A percentile compares a stretch with the other conserved stretches of the same genome.
These are phyloP conservation scores for Drosophila nigrodunni DNA, from an alignment of 1,140 invertebrate genomes.

Conservation along the genomic window DNA sequence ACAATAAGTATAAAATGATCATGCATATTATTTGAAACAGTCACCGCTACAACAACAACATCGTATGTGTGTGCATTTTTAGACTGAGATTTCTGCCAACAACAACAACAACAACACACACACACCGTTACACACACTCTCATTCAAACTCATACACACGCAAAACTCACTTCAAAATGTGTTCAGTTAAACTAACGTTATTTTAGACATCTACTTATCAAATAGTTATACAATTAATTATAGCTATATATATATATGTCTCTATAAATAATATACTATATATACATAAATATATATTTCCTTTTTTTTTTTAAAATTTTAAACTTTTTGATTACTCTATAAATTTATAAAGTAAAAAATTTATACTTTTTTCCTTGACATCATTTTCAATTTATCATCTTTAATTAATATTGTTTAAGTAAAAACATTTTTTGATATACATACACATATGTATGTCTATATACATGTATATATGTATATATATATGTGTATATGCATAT, in stretches of 20 bases:
- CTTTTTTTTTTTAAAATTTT: conserved; percentile 17
- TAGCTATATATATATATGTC: conserved; percentile 21
- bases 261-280: conserved; percentile 8
- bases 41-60: neutral
- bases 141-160: conserved; percentile 5
- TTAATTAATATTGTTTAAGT: conserved; percentile 8
- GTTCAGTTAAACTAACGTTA: conserved; percentile 80
- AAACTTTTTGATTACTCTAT: conserved; percentile 35
- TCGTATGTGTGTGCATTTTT: conserved; percentile 52
- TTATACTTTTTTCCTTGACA: conserved; percentile 2
- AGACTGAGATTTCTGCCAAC: conserved; percentile 74
- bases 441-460: neutral
- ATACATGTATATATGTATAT: conserved; percentile 29
- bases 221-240: conserved; percentile 9
- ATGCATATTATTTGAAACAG: conserved; percentile 10
- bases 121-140: conserved; percentile 25
- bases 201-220: conserved; percentile 50
- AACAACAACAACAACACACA: conserved; percentile 25
- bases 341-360: conserved; percentile 8
- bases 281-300: conserved; percentile 15
- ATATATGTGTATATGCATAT: conserved; percentile 23
- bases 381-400: conserved; percentile 36
- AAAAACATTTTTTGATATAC: conserved; percentile 6
- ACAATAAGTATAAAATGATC: conserved; percentile 27
- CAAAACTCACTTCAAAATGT: conserved; percentile 70